Conservation (phyloP, 2,888 invertebrate genomes). For the Andrena marginata region DNA sequence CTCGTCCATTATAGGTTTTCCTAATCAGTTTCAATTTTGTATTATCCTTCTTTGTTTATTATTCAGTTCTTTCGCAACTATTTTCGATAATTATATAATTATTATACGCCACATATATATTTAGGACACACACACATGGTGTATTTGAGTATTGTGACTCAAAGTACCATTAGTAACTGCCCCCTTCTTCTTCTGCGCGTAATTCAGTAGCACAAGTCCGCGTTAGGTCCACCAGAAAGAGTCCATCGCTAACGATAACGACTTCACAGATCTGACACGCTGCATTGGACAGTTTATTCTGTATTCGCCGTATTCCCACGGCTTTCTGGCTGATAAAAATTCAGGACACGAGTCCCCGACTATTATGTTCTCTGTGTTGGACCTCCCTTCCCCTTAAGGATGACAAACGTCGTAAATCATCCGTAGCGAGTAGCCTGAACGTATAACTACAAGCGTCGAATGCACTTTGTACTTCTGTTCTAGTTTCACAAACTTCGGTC, state of each 20-base stretch:
- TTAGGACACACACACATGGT: neutral
- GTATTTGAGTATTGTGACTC: neutral
- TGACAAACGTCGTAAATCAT: constrained; percentile 15
- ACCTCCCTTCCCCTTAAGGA: neutral
- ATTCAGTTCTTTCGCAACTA: too few species aligned
- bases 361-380: neutral
- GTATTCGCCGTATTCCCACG: neutral
- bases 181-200: too few species aligned
- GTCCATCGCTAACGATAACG: neutral
- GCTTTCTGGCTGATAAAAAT: constrained; percentile 5
- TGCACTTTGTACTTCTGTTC: constrained; percentile 1
- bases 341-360: neutral
- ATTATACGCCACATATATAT: too few species aligned
- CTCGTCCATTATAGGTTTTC: too few species aligned
- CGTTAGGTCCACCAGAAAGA: neutral
- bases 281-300: constrained; percentile 1
- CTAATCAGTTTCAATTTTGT: too few species aligned
- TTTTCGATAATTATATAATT: too few species aligned
- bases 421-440: neutral
- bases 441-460: neutral
- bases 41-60: too few species aligned
- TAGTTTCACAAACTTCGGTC: constrained; percentile 1
- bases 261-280: neutral
- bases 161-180: too few species aligned
- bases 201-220: constrained; percentile 2